These are phyloP conservation scores for Amblyopsis rosae DNA, from an alignment of 2,113 vertebrate genomes.

Conservation along the genomic window DNA sequence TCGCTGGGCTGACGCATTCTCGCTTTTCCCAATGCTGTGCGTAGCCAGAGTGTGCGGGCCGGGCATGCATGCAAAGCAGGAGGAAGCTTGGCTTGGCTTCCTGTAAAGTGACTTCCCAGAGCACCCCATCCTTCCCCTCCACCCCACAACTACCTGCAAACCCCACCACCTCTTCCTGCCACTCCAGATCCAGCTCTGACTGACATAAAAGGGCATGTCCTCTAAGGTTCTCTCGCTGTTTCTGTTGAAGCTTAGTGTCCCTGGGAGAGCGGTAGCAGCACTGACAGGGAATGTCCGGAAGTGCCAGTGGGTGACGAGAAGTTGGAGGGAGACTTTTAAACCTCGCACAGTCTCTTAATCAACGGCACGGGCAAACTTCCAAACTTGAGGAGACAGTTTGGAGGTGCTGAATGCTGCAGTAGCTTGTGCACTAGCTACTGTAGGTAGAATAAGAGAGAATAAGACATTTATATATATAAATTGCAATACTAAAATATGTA, in stretches of 20 bases:
- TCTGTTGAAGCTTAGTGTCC: slow-evolving; percentile 33
- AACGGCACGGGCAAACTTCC: slow-evolving; percentile 15
- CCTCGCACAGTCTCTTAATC: slow-evolving; percentile 10
- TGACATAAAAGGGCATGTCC: slow-evolving; percentile 64
- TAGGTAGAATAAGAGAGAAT: too few species aligned
- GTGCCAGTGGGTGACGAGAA: slow-evolving; percentile 7
- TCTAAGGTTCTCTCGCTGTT: slow-evolving; percentile 45
- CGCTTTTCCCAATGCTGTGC: slow-evolving; percentile 55
- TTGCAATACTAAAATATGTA: too few species aligned
- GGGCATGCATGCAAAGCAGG: slow-evolving; percentile 69
- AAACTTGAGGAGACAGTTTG: slow-evolving; percentile 19
- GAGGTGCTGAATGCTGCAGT: slow-evolving; percentile 10
- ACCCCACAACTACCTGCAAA: not conserved
- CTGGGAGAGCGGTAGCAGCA: slow-evolving; percentile 11
- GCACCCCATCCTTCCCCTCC: slow-evolving; percentile 18
- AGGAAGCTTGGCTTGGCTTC: slow-evolving; percentile 60
- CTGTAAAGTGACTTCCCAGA: slow-evolving; percentile 37
- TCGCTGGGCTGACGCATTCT: slow-evolving; percentile 64
- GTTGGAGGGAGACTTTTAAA: slow-evolving; percentile 13
- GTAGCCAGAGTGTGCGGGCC: slow-evolving; percentile 27
- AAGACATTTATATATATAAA: too few species aligned
- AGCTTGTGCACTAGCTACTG: too few species aligned
- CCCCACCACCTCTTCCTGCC: not conserved
- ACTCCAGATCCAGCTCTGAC: slow-evolving; percentile 23
- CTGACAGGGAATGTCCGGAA: slow-evolving; percentile 11